These are phyloP conservation scores for Drosophila arawakana DNA, from an alignment of 1,140 invertebrate genomes.

Conservation along the genomic window DNA sequence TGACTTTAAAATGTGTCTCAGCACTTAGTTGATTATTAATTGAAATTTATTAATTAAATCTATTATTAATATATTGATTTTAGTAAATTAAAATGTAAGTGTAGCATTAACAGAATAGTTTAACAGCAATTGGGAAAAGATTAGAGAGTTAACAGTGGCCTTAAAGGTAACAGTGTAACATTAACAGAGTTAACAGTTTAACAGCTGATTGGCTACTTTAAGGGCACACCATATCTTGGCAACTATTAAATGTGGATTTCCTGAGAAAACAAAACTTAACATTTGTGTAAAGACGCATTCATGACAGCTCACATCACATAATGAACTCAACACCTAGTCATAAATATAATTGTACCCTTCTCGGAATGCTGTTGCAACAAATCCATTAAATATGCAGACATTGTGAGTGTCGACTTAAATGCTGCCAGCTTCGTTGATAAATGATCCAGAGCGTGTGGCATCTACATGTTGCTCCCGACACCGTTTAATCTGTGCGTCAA, in stretches of 20 bases:
- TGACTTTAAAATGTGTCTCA: conserved; percentile 6
- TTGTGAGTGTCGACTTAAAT: conserved; percentile 61
- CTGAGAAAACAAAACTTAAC: neutral
- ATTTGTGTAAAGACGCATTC: neutral
- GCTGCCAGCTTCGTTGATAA: conserved; percentile 63
- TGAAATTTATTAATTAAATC: neutral
- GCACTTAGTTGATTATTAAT: neutral
- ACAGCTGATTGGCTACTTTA: no score
- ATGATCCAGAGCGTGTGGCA: conserved; percentile 58
- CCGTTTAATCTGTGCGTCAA: conserved; percentile 75
- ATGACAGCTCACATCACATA: neutral
- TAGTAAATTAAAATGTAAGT: neutral
- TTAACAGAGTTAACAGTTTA: no score
- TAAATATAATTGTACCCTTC: conserved; percentile 16
- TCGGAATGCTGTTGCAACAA: neutral
- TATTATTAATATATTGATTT: conserved; percentile 4
- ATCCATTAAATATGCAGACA: conserved; percentile 63
- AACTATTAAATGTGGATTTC: conserved; percentile 1
- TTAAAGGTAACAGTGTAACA: no score
- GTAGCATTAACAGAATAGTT: no score
- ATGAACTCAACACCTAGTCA: conserved; percentile 33
- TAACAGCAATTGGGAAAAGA: no score
- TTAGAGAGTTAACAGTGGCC: no score
- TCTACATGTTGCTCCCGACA: conserved; percentile 51
- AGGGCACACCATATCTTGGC: no score